Evolutionary conservation across 2,797 vertebrate species (phyloP).

Genomic region (Thripadectes ignobilis): DNA sequence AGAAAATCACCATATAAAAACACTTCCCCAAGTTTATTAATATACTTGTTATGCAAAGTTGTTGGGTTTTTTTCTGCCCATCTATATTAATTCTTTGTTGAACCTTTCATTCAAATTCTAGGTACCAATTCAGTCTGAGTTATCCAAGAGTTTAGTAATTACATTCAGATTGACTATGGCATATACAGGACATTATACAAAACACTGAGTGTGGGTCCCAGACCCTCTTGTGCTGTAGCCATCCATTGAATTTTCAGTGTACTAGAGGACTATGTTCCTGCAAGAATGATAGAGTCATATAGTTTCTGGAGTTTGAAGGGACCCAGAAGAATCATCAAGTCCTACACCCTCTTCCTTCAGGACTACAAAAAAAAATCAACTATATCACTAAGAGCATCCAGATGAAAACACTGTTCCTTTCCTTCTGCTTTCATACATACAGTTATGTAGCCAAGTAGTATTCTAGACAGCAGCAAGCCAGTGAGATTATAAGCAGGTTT

Average conservation of each 20-base stretch:
- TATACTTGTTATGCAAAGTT: neutral
- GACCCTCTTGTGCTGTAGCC: neutral
- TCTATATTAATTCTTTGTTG: neutral
- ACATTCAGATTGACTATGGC: neutral
- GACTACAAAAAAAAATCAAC: neutral
- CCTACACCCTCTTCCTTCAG: neutral
- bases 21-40: neutral
- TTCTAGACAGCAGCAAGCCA: neutral
- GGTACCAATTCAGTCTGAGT: neutral
- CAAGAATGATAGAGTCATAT: neutral
- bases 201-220: neutral
- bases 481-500: neutral
- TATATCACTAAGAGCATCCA: accelerated
- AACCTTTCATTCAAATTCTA: neutral
- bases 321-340: neutral
- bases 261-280: accelerated
- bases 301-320: neutral
- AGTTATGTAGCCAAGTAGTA: neutral
- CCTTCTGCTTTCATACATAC: neutral
- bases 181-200: neutral
- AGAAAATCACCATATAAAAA: neutral
- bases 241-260: neutral
- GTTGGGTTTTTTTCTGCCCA: neutral
- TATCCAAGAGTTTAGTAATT: neutral
- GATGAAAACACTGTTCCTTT: neutral